Conservation (phyloP, 2,113 vertebrate species). For the Austrofundulus limnaeus region DNA sequence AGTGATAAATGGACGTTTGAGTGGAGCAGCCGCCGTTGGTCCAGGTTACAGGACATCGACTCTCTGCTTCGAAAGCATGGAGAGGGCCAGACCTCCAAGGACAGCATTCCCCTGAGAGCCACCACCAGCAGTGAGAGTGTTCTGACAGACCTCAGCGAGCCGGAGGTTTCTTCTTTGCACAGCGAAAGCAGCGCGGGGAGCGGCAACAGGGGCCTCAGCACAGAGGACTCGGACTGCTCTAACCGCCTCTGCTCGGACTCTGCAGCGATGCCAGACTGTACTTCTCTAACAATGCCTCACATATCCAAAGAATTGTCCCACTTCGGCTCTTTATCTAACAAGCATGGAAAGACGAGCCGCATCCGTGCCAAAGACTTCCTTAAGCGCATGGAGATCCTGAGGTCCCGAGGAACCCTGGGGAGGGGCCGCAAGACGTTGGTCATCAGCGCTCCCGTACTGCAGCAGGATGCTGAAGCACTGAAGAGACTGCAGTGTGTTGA, state of each 20-base stretch:
- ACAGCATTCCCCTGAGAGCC: conserved; percentile 82
- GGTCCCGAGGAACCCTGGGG: conserved; percentile 79
- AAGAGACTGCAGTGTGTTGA: conserved; percentile 83
- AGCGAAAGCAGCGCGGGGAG: conserved; percentile 93
- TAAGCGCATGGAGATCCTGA: conserved; percentile 90
- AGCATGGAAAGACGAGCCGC: conserved; percentile 79
- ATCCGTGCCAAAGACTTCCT: conserved; percentile 89
- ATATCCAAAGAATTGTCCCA: conserved; percentile 72
- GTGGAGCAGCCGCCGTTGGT: conserved; percentile 94
- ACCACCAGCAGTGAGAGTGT: conserved; percentile 94
- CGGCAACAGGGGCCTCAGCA: conserved; percentile 67
- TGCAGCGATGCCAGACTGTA: conserved; percentile 78
- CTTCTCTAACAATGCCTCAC: conserved; percentile 58
- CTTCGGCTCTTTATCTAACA: conserved; percentile 72
- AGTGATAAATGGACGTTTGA: conserved; percentile 99
- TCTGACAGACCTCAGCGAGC: conserved; percentile 94
- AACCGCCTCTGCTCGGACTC: conserved; percentile 78
- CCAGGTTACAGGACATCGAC: conserved; percentile 89
- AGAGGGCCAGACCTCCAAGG: conserved; percentile 77
- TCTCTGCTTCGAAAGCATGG: conserved; percentile 84
- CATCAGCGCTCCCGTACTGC: conserved; percentile 86
- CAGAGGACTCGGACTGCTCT: conserved; percentile 79
- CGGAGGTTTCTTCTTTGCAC: conserved; percentile 88
- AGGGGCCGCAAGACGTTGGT: conserved; percentile 70
- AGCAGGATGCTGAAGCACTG: conserved; percentile 83